A percentile compares a stretch with the other conserved stretches of the same genome.
Evolutionary conservation across 1,140 invertebrate genomes (phyloP).

Genomic region (Araneus ventricosus): DNA sequence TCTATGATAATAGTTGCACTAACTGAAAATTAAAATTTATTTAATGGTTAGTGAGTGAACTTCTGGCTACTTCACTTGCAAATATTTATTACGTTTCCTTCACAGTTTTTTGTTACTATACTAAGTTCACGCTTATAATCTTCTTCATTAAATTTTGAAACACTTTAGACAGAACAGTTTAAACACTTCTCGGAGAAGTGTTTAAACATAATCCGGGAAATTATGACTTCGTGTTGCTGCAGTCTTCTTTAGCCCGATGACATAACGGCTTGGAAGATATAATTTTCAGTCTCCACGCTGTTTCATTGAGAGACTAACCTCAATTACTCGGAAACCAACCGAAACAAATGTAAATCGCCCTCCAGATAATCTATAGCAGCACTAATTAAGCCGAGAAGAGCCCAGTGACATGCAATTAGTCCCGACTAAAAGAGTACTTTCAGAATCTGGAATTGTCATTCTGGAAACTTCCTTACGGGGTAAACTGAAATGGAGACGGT

Average conservation of each 20-base stretch:
- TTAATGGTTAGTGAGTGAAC: too few species aligned
- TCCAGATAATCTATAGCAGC: constrained; percentile 59
- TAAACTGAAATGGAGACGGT: constrained; percentile 32
- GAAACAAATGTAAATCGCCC: constrained; percentile 56
- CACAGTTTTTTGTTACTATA: too few species aligned
- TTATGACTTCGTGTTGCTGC: background rate
- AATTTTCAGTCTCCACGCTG: background rate
- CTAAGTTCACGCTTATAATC: background rate
- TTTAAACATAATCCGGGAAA: background rate
- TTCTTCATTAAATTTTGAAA: background rate
- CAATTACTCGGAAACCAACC: constrained; percentile 42
- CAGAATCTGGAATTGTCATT: constrained; percentile 41
- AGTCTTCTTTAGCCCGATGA: background rate
- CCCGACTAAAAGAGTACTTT: constrained; percentile 52
- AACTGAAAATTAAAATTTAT: too few species aligned
- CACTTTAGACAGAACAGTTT: background rate
- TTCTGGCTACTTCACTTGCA: too few species aligned
- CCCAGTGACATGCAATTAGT: constrained; percentile 58
- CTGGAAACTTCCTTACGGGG: constrained; percentile 40
- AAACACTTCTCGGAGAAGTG: background rate
- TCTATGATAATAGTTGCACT: too few species aligned
- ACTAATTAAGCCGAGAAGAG: constrained; percentile 58
- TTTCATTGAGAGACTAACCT: constrained; percentile 42
- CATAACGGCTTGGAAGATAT: constrained; percentile 13
- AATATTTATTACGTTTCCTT: too few species aligned